phyloP scores from a whole-genome alignment of 2,113 vertebrate species.

The Xerus inauris region DNA sequence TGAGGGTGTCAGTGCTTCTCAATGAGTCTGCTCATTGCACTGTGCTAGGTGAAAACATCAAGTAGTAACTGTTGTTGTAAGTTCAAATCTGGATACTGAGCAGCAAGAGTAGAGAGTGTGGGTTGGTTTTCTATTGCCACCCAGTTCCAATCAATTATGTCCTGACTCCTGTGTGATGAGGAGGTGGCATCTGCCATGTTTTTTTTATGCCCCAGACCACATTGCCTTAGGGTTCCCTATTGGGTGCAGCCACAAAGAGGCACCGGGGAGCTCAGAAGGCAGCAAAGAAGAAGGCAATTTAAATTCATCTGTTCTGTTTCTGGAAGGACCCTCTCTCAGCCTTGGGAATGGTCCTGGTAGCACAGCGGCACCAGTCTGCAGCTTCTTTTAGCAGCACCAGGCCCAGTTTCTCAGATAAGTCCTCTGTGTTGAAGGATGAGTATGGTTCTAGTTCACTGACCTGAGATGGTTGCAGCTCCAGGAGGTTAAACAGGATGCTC shows the following conservation, averaged over 20 bases:
- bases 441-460: not conserved
- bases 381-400: too few species aligned
- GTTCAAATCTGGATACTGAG: not conserved
- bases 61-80: not conserved
- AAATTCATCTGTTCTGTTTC: not conserved
- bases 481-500: not conserved
- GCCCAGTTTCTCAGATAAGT: not conserved
- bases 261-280: too few species aligned
- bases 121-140: too few species aligned
- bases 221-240: not conserved
- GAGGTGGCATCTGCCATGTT: not conserved
- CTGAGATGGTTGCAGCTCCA: not conserved
- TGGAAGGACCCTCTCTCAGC: too few species aligned
- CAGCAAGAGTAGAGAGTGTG: not conserved
- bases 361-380: not conserved
- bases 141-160: too few species aligned
- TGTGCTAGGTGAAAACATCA: not conserved
- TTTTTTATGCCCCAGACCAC: too few species aligned
- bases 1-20: not conserved
- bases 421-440: not conserved
- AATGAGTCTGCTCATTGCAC: not conserved
- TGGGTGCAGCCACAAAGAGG: too few species aligned
- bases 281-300: not conserved
- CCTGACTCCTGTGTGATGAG: too few species aligned
- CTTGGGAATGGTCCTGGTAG: too few species aligned